Base-by-base conservation (phyloP, 2,113 vertebrate genomes). In the Prochilodus magdalenae region DNA sequence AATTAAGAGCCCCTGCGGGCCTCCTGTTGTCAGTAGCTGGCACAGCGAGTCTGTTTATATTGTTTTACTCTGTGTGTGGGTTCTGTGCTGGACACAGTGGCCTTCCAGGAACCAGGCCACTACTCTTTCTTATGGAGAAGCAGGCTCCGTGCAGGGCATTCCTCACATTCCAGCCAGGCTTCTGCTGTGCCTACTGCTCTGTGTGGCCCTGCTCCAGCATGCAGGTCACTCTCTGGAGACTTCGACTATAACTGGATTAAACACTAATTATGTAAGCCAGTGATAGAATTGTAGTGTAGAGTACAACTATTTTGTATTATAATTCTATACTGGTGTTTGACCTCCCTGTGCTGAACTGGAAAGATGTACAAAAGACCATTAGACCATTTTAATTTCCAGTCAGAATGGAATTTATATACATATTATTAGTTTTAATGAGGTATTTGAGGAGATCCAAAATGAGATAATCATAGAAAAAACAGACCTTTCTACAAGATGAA, bases 121-220 rank as follows among this genome's bases (percentile, higher is more conserved):
- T 30, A 70, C 57, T 65, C 66, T 36, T 78, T 18, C 36, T 49
- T 73, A 40, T 49, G 44, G 47, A 59, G 70, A 65, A 44, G 26
- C 79, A 15, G 80, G 40, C 72, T 84, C 75, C 27, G 18, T 73
- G 73, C 49, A 29, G 49, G n/a, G 33, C 82, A 84, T 84, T 84
- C 79, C 77, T 77, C 22, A 76, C 26, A 86, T 86, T 88, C 84
- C 84, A 22, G 27, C 40, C 13, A 27, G 55, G 60, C 57, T 70
- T 57, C 65, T 51, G 30, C 76, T 73, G 51, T 73, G 65, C 36
- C 71, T 24, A 57, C 60, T 62, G 60, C 30, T 10, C 13, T 69
- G 47, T n/a, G 22, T 76, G 57, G 59, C 24, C 0, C 3, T 76
- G 60, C 60, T 47, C 40, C 59, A 49, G 47, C 11, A 33, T 67